These are phyloP conservation scores for Platanista minor DNA, from an alignment of 2,113 vertebrate species.

Conservation along the genomic window DNA sequence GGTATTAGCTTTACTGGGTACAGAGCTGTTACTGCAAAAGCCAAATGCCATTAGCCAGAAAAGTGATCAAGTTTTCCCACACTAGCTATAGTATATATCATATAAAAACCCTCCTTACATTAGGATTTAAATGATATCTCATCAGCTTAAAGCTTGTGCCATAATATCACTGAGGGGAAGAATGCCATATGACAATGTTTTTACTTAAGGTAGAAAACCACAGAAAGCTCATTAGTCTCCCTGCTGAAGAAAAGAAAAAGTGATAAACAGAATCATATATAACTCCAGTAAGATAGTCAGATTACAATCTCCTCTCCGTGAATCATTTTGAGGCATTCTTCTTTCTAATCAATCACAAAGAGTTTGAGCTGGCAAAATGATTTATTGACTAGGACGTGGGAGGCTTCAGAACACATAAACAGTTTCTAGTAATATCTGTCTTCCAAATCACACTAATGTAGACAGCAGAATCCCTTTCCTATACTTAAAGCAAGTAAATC, in stretches of 20 bases:
- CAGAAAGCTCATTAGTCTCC: neutral
- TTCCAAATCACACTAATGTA: conserved; percentile 50
- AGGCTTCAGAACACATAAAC: conserved; percentile 51
- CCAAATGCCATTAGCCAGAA: conserved; percentile 21
- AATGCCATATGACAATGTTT: neutral
- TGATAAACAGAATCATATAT: conserved; percentile 61
- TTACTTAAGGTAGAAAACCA: conserved; percentile 48
- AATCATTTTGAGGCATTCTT: conserved; percentile 74
- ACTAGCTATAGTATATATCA: neutral
- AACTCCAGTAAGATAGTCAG: conserved; percentile 60
- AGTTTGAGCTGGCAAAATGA: conserved; percentile 76
- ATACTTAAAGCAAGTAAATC: neutral
- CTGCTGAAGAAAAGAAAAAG: neutral
- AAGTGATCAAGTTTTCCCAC: neutral
- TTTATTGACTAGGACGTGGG: conserved; percentile 66
- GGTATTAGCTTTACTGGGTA: neutral
- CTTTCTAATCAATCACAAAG: conserved; percentile 78
- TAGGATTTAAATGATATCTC: conserved; percentile 29
- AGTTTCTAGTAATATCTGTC: conserved; percentile 66
- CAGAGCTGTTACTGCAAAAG: conserved; percentile 22
- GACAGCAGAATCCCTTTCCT: neutral
- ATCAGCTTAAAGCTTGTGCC: neutral
- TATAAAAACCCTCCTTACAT: neutral
- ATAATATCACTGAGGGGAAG: neutral
- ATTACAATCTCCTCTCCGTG: conserved; percentile 71